phyloP scores from a whole-genome alignment of 2,888 invertebrate genomes.

The Clusia tigrina region DNA sequence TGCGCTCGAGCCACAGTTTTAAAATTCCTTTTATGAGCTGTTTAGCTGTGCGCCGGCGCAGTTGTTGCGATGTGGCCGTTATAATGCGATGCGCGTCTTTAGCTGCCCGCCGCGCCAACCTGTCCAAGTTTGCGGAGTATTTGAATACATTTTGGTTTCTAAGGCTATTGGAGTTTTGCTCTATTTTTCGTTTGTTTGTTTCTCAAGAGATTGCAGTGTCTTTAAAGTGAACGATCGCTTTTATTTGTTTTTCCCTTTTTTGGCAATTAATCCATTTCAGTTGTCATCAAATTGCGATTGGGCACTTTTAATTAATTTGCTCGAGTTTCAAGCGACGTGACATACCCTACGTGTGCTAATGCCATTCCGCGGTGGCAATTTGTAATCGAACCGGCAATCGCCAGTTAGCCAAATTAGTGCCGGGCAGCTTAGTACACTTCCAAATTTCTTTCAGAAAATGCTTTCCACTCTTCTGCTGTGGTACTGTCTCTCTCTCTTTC shows the following conservation, averaged over 20 bases:
- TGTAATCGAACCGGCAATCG: not conserved
- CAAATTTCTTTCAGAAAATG: not conserved
- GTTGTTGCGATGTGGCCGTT: not conserved
- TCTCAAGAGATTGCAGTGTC: not conserved
- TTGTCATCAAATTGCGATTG: slow-evolving; percentile 2
- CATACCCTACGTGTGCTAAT: not conserved
- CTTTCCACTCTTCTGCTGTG: not conserved
- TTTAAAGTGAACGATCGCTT: not conserved
- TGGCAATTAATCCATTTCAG: slow-evolving; percentile 5
- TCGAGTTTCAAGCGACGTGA: not conserved
- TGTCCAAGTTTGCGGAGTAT: not conserved
- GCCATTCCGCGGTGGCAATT: not conserved
- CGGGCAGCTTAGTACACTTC: not conserved
- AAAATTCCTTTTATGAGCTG: slow-evolving; percentile 4
- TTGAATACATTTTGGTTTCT: not conserved
- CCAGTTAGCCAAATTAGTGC: not conserved
- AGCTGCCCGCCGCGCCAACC: not conserved
- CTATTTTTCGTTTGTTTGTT: not conserved
- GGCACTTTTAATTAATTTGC: not conserved
- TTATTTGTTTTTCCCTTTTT: slow-evolving; percentile 1
- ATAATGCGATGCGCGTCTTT: slow-evolving; percentile 8
- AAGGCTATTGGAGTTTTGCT: not conserved
- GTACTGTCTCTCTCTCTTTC: not conserved
- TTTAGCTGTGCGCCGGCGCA: not conserved
- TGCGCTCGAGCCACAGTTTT: not conserved